These are phyloP conservation scores for Atrichornis clamosus DNA, from an alignment of 2,113 vertebrate genomes.

Conservation along the genomic window DNA sequence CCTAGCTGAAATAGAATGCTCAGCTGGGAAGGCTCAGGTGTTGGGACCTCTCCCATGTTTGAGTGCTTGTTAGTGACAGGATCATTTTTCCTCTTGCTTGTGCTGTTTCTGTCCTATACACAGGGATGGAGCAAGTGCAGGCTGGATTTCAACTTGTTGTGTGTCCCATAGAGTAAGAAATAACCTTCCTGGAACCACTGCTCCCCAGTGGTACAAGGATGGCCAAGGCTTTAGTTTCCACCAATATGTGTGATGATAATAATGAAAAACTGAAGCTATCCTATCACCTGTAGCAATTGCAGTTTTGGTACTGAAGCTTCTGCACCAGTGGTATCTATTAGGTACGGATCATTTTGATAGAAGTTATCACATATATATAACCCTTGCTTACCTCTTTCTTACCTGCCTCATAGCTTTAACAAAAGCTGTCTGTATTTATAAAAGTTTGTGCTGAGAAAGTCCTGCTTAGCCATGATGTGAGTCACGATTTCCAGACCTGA, in stretches of 20 bases:
- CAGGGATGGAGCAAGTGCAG: neutral
- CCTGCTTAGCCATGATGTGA: neutral
- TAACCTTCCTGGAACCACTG: neutral
- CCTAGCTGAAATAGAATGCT: neutral
- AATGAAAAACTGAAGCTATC: neutral
- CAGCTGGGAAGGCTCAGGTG: neutral
- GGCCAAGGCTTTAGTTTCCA: neutral
- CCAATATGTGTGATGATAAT: neutral
- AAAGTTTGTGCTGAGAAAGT: neutral
- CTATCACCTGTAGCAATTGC: neutral
- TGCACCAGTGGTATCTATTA: neutral
- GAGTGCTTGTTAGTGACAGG: accelerated
- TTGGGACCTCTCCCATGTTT: neutral
- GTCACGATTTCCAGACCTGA: neutral
- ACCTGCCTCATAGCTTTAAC: neutral
- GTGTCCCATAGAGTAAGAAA: neutral
- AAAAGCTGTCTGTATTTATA: neutral
- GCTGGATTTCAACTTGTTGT: neutral
- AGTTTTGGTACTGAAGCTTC: neutral
- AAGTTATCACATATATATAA: neutral
- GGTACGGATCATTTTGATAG: neutral
- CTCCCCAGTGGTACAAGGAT: neutral
- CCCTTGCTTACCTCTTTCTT: neutral
- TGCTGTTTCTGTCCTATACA: neutral
- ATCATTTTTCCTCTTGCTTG: neutral